Base-by-base conservation (phyloP, 2,888 invertebrate genomes). In the Hemicrepidius hirtus region DNA sequence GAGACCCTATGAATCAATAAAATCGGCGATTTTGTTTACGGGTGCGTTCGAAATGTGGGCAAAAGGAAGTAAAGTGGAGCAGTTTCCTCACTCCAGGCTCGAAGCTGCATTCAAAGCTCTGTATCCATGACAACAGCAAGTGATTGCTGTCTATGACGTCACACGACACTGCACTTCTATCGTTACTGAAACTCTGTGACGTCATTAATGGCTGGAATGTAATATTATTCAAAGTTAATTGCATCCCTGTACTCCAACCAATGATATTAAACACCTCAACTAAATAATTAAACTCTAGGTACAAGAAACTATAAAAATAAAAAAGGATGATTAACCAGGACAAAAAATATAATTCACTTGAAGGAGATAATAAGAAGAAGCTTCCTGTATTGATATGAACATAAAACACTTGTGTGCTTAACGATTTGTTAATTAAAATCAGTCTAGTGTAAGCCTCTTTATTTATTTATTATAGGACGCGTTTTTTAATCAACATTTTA, bases 21-120 rank as follows among this genome's bases (percentile, higher is more conserved):
- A 78, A 77, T 76, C 78, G 77, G 78, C 76, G 80, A 80, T 80
- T 81, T 81, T 79, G 79, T 80, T 81, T 81, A 80, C 80, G 75
- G 74, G 74, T 65, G 72, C 69, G 72, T 73, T 74, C 72, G 75
- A 62, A 57, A 69, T 64, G 63, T 66, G 70, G 64, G 68, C 57
- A 66, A 66, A n/a, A 74, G 74, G 74, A 74, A 75, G 69, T 75
- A 72, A 75, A 75, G 64, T 65, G 68, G 75, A 75, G 72, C 71
- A 60, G 64, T 60, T 67, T 68, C 71, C 72, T 69, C 68, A 65
- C 62, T 40, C 64, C 70, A 49, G 53, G 59, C 44, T 73, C 21
- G 16, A 35, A 53, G 76, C 72, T 74, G 77, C 77, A 76, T 75
- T 76, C 75, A 78, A 62, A 74, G 73, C 68, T 63, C 60, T 37